Percentiles rank a stretch among this genome's conserved stretches.
Conservation (phyloP, 2,888 invertebrate species). For the Cryptocephalus moraei region DNA sequence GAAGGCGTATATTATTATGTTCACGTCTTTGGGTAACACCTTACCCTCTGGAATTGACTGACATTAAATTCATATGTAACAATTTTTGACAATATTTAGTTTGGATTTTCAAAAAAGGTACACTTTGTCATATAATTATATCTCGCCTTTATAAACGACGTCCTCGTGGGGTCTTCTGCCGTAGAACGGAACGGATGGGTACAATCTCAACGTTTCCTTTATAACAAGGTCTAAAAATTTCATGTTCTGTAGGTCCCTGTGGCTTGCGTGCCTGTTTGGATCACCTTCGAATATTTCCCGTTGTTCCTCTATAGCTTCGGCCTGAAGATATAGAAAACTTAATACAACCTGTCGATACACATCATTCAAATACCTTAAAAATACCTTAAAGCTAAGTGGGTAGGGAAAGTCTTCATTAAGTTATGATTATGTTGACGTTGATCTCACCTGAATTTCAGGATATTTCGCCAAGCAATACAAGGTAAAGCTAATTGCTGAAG, state of each 20-base stretch:
- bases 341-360: too few relatives aligned
- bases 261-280: slow-evolving; percentile 5
- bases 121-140: too few relatives aligned
- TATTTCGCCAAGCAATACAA: slow-evolving; percentile 35
- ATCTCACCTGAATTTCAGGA: slow-evolving; percentile 32
- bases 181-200: slow-evolving; percentile 25
- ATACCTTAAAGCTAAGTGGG: too few relatives aligned
- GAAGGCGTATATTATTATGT: slow-evolving; percentile 36
- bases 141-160: slow-evolving; percentile 16
- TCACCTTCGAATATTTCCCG: slow-evolving; percentile 12
- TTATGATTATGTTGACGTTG: too few relatives aligned
- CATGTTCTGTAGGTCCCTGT: slow-evolving; percentile 15
- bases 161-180: slow-evolving; percentile 36
- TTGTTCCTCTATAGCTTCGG: slow-evolving; percentile 12
- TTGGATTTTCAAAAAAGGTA: too few relatives aligned
- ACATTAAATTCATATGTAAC: too few relatives aligned
- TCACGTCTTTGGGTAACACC: slow-evolving; percentile 32
- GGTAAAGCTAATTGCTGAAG: slow-evolving; percentile 38
- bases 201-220: slow-evolving; percentile 15
- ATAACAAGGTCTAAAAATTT: slow-evolving; percentile 19
- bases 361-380: too few relatives aligned
- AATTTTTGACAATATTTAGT: too few relatives aligned
- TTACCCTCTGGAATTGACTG: slow-evolving; percentile 20
- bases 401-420: too few relatives aligned
- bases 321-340: too few relatives aligned